phyloP scores from a whole-genome alignment of 2,113 vertebrate genomes.

The Lophura nycthemera region DNA sequence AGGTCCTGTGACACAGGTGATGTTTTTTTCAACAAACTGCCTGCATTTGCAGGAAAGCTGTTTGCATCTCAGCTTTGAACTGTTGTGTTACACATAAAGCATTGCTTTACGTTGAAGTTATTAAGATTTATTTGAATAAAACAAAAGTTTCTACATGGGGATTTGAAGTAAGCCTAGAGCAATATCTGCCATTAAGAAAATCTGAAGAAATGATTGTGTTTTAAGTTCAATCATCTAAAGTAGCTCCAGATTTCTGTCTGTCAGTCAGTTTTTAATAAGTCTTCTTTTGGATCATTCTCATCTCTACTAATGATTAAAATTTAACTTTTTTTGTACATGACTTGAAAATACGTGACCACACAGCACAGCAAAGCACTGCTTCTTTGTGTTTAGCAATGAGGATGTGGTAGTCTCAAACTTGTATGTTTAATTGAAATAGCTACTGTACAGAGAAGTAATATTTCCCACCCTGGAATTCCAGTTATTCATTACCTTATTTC shows the following conservation, averaged over 20 bases:
- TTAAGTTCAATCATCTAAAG: background rate
- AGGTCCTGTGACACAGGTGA: background rate
- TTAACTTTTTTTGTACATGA: background rate
- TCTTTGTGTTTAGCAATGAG: background rate
- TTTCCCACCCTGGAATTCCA: constrained; percentile 55
- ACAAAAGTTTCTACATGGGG: background rate
- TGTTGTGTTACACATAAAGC: background rate
- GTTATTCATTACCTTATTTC: constrained; percentile 51
- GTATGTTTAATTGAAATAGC: constrained; percentile 44
- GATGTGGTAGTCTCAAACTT: background rate
- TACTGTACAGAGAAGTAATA: constrained; percentile 12
- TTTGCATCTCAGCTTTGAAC: background rate
- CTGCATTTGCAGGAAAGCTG: background rate
- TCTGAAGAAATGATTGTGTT: background rate
- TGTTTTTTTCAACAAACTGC: background rate
- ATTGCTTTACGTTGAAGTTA: background rate
- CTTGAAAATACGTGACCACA: background rate
- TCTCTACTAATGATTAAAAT: constrained; percentile 42
- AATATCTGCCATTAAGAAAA: background rate
- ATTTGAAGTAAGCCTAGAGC: background rate
- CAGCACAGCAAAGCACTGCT: background rate
- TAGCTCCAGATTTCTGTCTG: background rate
- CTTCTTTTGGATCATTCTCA: constrained; percentile 1
- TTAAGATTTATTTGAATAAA: background rate
- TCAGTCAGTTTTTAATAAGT: background rate